A percentile compares a stretch with the other conserved stretches of the same genome.
These are phyloP conservation scores for Rhizomys pruinosus DNA, from an alignment of 2,113 vertebrate species.

Conservation along the genomic window DNA sequence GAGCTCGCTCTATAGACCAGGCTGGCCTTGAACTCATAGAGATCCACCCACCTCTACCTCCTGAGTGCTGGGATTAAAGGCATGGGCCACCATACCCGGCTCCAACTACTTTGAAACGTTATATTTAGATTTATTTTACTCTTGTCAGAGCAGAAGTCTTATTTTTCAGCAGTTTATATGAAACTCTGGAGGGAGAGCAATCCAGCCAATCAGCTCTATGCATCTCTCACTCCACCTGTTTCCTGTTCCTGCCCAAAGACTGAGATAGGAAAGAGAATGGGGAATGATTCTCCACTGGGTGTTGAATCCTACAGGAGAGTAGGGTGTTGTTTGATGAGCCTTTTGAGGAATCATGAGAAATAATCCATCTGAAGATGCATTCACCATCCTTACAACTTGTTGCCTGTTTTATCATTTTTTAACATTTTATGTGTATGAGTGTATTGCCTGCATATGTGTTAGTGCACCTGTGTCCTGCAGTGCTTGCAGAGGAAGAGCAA, in stretches of 20 bases:
- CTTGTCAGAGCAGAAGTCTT: slow-evolving; percentile 31
- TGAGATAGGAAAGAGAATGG: rapidly evolving
- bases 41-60: too few species aligned
- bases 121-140: slow-evolving; percentile 59
- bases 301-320: neutral
- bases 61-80: too few species aligned
- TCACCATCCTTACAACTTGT: neutral
- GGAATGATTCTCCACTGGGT: neutral
- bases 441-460: too few species aligned
- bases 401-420: neutral
- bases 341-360: slow-evolving; percentile 30
- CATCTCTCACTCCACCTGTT: neutral
- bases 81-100: too few species aligned
- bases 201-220: neutral
- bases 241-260: neutral
- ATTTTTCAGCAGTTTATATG: slow-evolving; percentile 49
- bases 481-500: too few species aligned
- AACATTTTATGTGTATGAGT: too few species aligned
- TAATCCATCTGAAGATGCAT: neutral
- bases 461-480: too few species aligned
- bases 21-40: too few species aligned
- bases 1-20: too few species aligned
- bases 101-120: slow-evolving; percentile 73
- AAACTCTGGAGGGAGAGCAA: slow-evolving; percentile 5
- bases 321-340: neutral